Conservation (phyloP, 2,888 invertebrate genomes). For the Alviniconcha strummeri region DNA sequence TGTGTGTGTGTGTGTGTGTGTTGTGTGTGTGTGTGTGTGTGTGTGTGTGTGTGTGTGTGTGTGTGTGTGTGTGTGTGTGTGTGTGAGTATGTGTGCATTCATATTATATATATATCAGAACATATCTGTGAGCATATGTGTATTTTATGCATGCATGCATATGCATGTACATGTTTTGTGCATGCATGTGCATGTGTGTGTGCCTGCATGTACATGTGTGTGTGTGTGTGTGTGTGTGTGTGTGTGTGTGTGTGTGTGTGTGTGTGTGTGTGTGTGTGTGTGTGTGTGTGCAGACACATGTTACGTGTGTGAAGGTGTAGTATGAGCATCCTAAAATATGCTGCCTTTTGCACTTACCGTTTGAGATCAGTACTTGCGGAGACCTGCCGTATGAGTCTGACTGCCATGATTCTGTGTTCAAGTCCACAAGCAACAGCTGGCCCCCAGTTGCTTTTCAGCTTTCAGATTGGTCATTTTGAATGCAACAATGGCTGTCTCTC, state of each 20-base stretch:
- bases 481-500: background rate
- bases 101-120: too few relatives aligned
- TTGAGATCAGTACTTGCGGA: constrained; percentile 10
- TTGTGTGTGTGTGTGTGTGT: background rate
- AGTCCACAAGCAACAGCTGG: background rate
- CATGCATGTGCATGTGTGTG: background rate
- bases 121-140: too few relatives aligned
- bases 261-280: background rate
- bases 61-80: too few relatives aligned
- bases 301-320: background rate
- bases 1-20: background rate
- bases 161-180: background rate
- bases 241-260: constrained; percentile 9
- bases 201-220: background rate
- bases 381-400: constrained; percentile 16
- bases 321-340: background rate
- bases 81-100: too few relatives aligned
- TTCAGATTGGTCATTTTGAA: background rate
- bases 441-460: background rate
- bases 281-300: background rate
- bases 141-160: background rate
- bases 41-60: too few relatives aligned
- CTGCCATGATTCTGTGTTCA: background rate
- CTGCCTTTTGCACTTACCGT: background rate
- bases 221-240: constrained; percentile 13